A percentile compares a stretch with the other conserved stretches of the same genome.
Evolutionary conservation across 2,888 invertebrate genomes (phyloP).

Genomic region (Coelinius sp.): DNA sequence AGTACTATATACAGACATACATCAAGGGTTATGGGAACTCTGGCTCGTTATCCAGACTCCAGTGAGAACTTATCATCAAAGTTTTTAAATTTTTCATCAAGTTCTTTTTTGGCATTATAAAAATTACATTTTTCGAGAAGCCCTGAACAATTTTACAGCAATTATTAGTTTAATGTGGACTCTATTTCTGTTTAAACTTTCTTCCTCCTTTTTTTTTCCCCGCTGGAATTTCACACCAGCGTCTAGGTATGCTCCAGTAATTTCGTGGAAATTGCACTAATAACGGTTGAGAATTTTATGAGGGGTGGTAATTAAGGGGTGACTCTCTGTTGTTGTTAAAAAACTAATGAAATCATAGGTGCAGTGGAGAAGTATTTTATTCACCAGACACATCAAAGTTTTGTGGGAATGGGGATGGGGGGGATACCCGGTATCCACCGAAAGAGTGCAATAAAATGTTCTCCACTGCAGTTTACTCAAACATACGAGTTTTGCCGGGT

Average conservation of each 20-base stretch:
- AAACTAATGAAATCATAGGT: background rate
- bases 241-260: background rate
- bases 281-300: background rate
- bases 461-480: background rate
- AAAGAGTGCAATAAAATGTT: background rate
- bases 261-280: background rate
- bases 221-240: background rate
- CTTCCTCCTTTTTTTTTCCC: no score
- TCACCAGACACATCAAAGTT: background rate
- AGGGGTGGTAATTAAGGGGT: background rate
- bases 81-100: background rate
- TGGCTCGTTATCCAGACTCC: background rate
- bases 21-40: conserved; percentile 1
- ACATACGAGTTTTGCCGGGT: background rate
- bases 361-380: background rate
- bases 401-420: no score
- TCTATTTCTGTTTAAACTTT: background rate
- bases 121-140: background rate
- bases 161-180: background rate
- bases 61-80: background rate
- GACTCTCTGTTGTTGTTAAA: background rate
- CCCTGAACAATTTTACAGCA: background rate
- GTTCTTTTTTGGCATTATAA: background rate
- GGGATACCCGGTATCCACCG: background rate
- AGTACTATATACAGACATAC: background rate